Evolutionary conservation across 2,888 invertebrate species (phyloP), one percentile per base, ranked within the genome.

Genomic region (Chloroclystis v-ata): DNA sequence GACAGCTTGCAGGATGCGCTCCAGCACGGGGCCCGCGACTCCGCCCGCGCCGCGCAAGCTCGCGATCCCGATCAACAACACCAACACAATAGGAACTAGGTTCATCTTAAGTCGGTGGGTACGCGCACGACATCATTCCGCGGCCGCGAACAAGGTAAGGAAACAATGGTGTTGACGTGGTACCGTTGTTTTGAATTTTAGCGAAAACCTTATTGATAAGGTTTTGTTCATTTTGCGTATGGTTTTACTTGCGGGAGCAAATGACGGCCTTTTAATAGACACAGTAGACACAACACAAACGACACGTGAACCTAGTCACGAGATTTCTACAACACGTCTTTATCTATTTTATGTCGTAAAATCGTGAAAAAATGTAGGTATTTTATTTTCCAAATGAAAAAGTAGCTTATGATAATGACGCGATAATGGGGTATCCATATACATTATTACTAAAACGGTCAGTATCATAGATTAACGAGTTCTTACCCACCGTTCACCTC

Each of bases 1-100:
- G 13, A 83, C 71, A 0, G 73, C 67, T 49, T 78, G 61, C 9
- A 84, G 57, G 38, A 83, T 72, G 48, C 79, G 78, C 52, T 61
- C 54, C 12, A 82, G 53, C 47, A 78, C 53, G 10, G 72, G 65
- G 50, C 65, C 76, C 4, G 78, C 71, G 32, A n/a, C 16, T 49
- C 56, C 26, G 59, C 49, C 10, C 12, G 6, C 10, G 63, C 49
- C 14, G 20, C 43, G 42, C 8, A 30, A 29, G n/a, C 41, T 42
- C 14, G 49, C 38, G 33, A 40, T 53, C 33, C 52, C 10, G 10
- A 52, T 40, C 28, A 49, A 40, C 32, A 56, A 9, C 39, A 48
- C 41, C 35, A 53, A n/a, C 32, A 40, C 14, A 30, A 47, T 38
- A 43, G 45, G 39, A 46, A 48, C 33, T 12, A 40, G 63, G 66